Evolutionary conservation across 2,888 invertebrate genomes (phyloP), one percentile per base, ranked within the genome.

Genomic region (Aleiodes testaceus): DNA sequence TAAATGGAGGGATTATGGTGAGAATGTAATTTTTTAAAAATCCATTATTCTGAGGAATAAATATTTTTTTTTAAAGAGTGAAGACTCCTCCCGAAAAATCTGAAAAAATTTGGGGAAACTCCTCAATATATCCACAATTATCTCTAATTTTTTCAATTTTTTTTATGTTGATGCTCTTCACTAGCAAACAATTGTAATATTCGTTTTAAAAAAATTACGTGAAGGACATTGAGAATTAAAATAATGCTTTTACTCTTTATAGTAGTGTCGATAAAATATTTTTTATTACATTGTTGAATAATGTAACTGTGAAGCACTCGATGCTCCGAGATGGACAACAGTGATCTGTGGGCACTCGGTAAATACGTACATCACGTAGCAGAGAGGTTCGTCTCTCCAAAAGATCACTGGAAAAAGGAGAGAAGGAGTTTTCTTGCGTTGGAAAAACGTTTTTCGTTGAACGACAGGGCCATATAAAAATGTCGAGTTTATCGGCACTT

Each of bases 401-500:
- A 67, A n/a, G 53, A 66, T 63, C 11, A n/a, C 47, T 30, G n/a
- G 45, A 45, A 47, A 61, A 52, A 50, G 11, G 44, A 36, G 49
- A 11, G 18, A 49, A 72, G 65, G 59, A 63, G 67, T 68, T 52
- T 70, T 63, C 26, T 59, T 74, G 20, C 36, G 16, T 59, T 36
- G 36, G 36, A 42, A 42, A 49, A 68, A 69, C 50, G 74, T 72
- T 59, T 69, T 73, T 67, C 44, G 64, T 72, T 61, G 55, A 72
- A 70, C 72, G 72, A 72, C 69, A 59, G 68, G 69, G 69, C 69
- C 76, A 68, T 78, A 79, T 79, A 78, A 79, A 79, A 78, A 77
- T 78, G 75, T 76, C 72, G 73, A 79, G 74, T 79, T 79, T 79
- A 79, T 79, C 79, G 79, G 77, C 75, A 77, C 79, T 79, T 76